phyloP scores from a whole-genome alignment of 2,797 vertebrate genomes.

The Sebastes steindachneri region DNA sequence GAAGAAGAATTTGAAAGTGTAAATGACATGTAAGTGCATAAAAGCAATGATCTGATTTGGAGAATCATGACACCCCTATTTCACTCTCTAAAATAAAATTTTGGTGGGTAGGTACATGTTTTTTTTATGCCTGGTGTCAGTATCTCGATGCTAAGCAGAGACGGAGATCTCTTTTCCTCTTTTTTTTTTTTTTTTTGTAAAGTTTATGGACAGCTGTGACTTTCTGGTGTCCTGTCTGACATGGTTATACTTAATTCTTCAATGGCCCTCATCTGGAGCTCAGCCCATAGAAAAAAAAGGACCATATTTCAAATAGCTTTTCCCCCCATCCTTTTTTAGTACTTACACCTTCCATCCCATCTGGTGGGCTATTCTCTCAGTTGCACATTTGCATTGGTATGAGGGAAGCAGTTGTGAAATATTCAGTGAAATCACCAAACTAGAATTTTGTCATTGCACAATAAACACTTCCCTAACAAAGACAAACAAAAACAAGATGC shows the following conservation, averaged over 20 bases:
- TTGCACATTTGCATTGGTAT: conserved; percentile 26
- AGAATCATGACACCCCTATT: too few species aligned
- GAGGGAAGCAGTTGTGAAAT: conserved; percentile 18
- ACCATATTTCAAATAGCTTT: conserved; percentile 28
- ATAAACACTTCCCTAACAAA: background rate
- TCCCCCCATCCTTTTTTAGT: conserved; percentile 1
- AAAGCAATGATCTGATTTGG: too few species aligned
- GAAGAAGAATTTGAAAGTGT: background rate
- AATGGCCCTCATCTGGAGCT: conserved; percentile 48
- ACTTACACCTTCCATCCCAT: conserved; percentile 48
- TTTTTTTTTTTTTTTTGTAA: background rate
- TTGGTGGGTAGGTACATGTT: background rate
- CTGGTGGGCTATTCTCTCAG: conserved; percentile 38
- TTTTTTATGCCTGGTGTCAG: background rate
- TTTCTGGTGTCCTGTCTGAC: conserved; percentile 54
- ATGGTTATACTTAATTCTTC: conserved; percentile 53
- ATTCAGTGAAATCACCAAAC: conserved; percentile 10
- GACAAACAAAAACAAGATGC: background rate
- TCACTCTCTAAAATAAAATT: background rate
- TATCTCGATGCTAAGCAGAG: background rate
- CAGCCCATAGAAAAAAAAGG: background rate
- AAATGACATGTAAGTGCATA: too few species aligned
- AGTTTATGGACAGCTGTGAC: conserved; percentile 39
- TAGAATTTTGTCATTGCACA: background rate
- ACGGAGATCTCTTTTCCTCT: background rate